A percentile compares a stretch with the other conserved stretches of the same genome.
phyloP scores from a whole-genome alignment of 2,797 vertebrate species.

The Tragopan temminckii region DNA sequence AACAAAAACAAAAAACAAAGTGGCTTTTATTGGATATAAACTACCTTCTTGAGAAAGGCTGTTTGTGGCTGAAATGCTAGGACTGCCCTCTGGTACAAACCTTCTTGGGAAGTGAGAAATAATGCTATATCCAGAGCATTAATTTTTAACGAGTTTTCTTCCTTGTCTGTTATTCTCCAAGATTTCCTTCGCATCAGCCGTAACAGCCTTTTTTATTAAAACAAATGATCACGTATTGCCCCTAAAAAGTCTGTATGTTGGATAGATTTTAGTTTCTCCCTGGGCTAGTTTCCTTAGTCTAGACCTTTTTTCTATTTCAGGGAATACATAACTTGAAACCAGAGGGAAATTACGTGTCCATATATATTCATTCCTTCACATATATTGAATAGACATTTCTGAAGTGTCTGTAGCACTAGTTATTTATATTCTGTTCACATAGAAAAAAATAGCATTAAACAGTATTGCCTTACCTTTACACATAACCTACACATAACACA shows the following conservation, averaged over 20 bases:
- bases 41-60: background rate
- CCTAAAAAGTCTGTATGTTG: accelerated
- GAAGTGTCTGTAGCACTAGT: background rate
- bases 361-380: background rate
- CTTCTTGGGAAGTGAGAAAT: background rate
- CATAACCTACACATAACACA: background rate
- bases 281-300: background rate
- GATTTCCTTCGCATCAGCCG: background rate
- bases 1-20: background rate
- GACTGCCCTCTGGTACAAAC: background rate
- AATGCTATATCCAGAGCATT: background rate
- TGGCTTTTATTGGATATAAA: background rate
- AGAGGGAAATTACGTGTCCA: background rate
- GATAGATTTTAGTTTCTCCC: background rate
- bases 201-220: background rate
- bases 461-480: background rate
- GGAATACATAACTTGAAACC: background rate
- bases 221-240: background rate
- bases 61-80: background rate
- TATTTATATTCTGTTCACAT: background rate
- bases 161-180: background rate
- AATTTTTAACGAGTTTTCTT: constrained; percentile 1
- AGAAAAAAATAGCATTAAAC: background rate
- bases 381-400: background rate
- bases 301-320: background rate